A percentile compares a stretch with the other conserved stretches of the same genome.
phyloP scores from a whole-genome alignment of 2,113 vertebrate species.

The Gymnocephalus cernua region DNA sequence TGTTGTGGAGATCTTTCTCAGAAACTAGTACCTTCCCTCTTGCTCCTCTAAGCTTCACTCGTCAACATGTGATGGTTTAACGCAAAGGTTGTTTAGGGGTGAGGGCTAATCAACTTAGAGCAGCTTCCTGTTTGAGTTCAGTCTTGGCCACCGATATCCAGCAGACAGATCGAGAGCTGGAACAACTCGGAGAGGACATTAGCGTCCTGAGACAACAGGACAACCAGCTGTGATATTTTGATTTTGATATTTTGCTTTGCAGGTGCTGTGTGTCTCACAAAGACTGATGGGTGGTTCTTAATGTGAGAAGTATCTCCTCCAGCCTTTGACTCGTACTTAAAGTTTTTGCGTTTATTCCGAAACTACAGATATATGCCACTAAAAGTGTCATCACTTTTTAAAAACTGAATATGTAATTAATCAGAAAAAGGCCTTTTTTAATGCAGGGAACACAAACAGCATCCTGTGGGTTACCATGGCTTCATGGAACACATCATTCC shows the following conservation, averaged over 20 bases:
- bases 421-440: neutral
- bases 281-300: neutral
- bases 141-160: constrained; percentile 14
- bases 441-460: neutral
- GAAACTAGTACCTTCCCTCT: no score
- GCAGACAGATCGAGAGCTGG: neutral
- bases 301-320: neutral
- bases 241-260: neutral
- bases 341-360: neutral
- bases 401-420: neutral
- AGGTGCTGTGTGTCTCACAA: neutral
- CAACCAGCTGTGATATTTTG: constrained; percentile 16
- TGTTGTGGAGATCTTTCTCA: neutral
- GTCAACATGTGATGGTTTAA: neutral
- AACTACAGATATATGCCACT: neutral
- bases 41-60: neutral
- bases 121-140: constrained; percentile 31
- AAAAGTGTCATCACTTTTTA: neutral
- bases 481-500: neutral
- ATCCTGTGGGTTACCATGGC: neutral
- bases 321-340: neutral
- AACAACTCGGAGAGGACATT: constrained; percentile 7
- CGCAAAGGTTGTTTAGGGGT: constrained; percentile 4
- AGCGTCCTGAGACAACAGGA: neutral
- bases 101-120: constrained; percentile 50